Base-by-base conservation (phyloP, 1,140 invertebrate genomes). In the Uloborus diversus region DNA sequence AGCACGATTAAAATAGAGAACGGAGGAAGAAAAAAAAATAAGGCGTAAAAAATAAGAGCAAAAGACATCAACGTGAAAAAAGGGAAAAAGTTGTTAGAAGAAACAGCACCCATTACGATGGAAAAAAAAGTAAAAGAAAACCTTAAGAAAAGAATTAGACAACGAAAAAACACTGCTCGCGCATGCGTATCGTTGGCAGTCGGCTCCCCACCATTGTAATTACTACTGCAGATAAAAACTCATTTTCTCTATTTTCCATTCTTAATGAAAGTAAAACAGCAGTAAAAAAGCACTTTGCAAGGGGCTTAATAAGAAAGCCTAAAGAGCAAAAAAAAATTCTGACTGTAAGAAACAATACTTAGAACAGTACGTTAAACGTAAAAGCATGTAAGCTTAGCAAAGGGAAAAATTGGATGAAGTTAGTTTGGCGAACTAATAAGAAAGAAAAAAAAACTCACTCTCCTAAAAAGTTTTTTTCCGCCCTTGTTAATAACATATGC, bases 191-290 rank as follows among this genome's bases (percentile, higher is more conserved):
- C 27, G 27, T 30, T 64, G 42, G 27, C 27, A 14, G 64, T 68
- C 64, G 27, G 20, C 27, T 68, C 57, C 68, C 59, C 42, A 25
- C 20, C 71, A 64, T 75, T 75, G 71, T 75, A 75, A 75, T 75
- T 75, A 75, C 71, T 73, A 47, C 69, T 64, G 28, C 59, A 64
- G 71, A 75, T 61, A 75, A 75, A 75, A 75, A 75, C 71, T 75
- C 71, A 75, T 75, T 75, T 75, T 75, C 71, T 47, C 71, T 42
- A 75, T 75, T 75, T 75, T 75, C 68, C n/a, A 75, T 75, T 75
- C 71, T 75, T 75, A 75, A 75, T 75, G 71, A 75, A 75, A 75
- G 57, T 75, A 75, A 75, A 75, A 75, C 71, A 75, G 71, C 71
- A 75, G 71, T 75, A 75, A 75, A 75, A 75, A 75, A 75, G 59